These are phyloP conservation scores for Pipa parva DNA, from an alignment of 2,113 vertebrate species.

Conservation along the genomic window DNA sequence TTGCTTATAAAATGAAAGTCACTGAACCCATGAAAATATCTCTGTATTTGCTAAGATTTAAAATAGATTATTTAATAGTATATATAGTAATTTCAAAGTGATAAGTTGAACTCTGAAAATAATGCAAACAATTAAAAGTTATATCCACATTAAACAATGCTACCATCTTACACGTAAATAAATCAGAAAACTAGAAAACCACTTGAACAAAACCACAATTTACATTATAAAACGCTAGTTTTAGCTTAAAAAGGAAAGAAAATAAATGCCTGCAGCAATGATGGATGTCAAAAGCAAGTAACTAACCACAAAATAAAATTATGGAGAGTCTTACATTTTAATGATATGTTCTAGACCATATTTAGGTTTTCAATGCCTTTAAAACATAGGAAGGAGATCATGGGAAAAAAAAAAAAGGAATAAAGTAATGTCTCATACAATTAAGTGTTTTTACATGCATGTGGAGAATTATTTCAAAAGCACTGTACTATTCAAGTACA, in stretches of 20 bases:
- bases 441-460: constrained; percentile 59
- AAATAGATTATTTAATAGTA: constrained; percentile 78
- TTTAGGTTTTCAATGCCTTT: not conserved
- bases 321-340: constrained; percentile 64
- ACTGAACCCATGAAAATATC: constrained; percentile 78
- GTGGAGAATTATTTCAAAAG: constrained; percentile 54
- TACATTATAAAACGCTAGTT: constrained; percentile 81
- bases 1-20: constrained; percentile 73
- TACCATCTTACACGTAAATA: constrained; percentile 69
- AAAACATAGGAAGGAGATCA: constrained; percentile 14
- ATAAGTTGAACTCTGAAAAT: constrained; percentile 75
- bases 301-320: constrained; percentile 31
- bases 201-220: constrained; percentile 76
- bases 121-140: constrained; percentile 80
- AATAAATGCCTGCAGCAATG: constrained; percentile 59
- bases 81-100: constrained; percentile 77
- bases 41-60: constrained; percentile 76
- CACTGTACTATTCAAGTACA: constrained; percentile 63
- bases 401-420: constrained; percentile 45
- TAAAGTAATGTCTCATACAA: constrained; percentile 67
- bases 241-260: constrained; percentile 61
- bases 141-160: constrained; percentile 82
- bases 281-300: constrained; percentile 68
- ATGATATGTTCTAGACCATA: constrained; percentile 66
- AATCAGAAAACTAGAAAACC: constrained; percentile 73